A percentile compares a stretch with the other conserved stretches of the same genome.
Conservation (phyloP, 2,797 vertebrate genomes). For the Channallabes apus region DNA sequence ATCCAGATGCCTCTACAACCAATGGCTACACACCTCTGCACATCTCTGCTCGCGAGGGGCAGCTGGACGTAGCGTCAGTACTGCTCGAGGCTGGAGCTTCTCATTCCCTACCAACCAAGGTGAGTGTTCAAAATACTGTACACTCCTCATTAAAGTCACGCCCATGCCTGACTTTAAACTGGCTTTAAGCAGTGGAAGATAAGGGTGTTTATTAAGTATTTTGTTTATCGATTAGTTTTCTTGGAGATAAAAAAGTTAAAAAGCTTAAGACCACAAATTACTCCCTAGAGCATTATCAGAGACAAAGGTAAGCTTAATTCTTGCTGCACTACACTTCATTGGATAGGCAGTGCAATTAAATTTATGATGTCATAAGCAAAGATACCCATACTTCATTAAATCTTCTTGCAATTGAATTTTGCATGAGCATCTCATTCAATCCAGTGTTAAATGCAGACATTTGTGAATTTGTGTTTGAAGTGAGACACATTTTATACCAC, state of each 20-base stretch:
- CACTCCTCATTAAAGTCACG: background rate
- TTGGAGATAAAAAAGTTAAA: background rate
- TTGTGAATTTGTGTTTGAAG: background rate
- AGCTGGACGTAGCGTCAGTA: constrained; percentile 90
- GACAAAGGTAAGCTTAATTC: background rate
- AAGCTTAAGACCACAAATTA: background rate
- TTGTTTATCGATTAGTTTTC: background rate
- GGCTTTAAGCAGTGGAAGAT: background rate
- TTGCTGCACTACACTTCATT: background rate
- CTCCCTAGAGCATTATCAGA: background rate
- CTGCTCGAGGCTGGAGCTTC: constrained; percentile 93
- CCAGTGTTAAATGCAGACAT: background rate
- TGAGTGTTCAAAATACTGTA: constrained; percentile 58
- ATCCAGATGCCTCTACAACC: constrained; percentile 91
- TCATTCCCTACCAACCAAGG: constrained; percentile 94
- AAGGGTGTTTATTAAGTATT: background rate
- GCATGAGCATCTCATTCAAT: background rate
- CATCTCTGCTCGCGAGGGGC: constrained; percentile 94
- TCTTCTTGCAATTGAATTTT: background rate
- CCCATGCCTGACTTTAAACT: background rate
- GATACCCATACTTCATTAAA: background rate
- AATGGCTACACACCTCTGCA: constrained; percentile 95
- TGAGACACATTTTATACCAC: background rate
- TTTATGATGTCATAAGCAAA: background rate
- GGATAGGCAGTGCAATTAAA: background rate